phyloP scores from a whole-genome alignment of 2,888 invertebrate species.

The Ophion slaviceki region DNA sequence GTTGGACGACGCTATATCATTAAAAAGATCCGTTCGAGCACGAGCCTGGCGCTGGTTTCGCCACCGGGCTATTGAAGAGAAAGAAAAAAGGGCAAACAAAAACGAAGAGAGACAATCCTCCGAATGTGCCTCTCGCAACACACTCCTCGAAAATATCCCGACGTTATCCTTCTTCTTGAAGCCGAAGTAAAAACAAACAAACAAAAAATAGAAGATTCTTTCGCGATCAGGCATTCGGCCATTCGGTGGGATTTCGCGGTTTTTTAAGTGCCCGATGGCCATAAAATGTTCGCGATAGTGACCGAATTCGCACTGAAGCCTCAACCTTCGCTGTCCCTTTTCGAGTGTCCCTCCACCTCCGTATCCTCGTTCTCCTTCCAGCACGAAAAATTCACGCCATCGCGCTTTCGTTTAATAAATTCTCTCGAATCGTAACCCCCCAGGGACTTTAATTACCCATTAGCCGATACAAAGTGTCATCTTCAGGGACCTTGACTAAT shows the following conservation, averaged over 20 bases:
- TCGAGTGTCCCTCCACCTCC: not conserved
- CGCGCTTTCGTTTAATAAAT: slow-evolving; percentile 74
- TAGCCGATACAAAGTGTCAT: slow-evolving; percentile 79
- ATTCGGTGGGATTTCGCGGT: slow-evolving; percentile 58
- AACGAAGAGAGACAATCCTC: slow-evolving; percentile 34
- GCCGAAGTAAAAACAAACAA: not conserved
- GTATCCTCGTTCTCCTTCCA: not conserved
- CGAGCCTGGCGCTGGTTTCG: slow-evolving; percentile 38
- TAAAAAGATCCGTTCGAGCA: slow-evolving; percentile 45
- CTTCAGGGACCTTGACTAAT: slow-evolving; percentile 77
- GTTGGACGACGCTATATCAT: slow-evolving; percentile 57
- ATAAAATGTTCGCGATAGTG: slow-evolving; percentile 66
- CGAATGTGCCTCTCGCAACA: slow-evolving; percentile 40
- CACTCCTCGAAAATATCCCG: slow-evolving; percentile 30
- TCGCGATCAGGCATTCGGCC: slow-evolving; percentile 46
- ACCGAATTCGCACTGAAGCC: slow-evolving; percentile 38
- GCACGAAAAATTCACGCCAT: slow-evolving; percentile 32
- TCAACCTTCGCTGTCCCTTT: slow-evolving; percentile 39
- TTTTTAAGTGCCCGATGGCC: slow-evolving; percentile 70
- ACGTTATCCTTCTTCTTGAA: slow-evolving; percentile 47
- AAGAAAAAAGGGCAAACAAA: slow-evolving; percentile 14
- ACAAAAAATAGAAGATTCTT: slow-evolving; percentile 22
- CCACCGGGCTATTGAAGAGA: slow-evolving; percentile 25
- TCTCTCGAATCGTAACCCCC: slow-evolving; percentile 73
- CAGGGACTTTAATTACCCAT: slow-evolving; percentile 78